Base-by-base conservation (phyloP, 2,797 vertebrate species). In the Phoebastria nigripes region DNA sequence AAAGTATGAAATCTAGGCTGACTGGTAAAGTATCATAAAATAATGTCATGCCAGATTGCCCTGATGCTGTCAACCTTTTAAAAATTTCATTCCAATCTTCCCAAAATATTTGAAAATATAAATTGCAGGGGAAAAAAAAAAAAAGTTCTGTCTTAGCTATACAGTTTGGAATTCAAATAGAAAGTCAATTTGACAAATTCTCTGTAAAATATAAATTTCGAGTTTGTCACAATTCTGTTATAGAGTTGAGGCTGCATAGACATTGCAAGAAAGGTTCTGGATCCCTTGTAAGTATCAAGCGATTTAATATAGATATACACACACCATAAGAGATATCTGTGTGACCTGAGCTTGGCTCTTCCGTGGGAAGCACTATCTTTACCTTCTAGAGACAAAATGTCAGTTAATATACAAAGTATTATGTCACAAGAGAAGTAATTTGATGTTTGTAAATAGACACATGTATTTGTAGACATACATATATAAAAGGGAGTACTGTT, bases 81-180 rank as follows among this genome's bases (percentile, higher is more conserved):
- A 39, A 83, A 70, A 58, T 41, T 79, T 41, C 1, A 58, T 62
- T 76, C 9, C 2, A 24, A 24, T 19, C 9, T 72, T 82, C 39
- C 15, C 5, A 62, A 89, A 89, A 55, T 73, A 91, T 85, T 81
- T 78, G 8, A 51, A 84, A 91, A 82, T 54, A 37, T 2, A 41
- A 82, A 35, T 10, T 63, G 10, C 8, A 76, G 35, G 35, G 35
- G 14, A 2, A 28, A 37, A 10, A 21, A 51, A 4, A 26, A 33
- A 70, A 46, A 22, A 0, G 0, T 11, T 39, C 0, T 2, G 11
- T 42, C 29, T 69, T 76, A 70, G 25, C 14, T 3, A 80, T 37
- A 12, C 54, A 79, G 44, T 72, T 84, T 69, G 22, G 17, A 89
- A 79, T 87, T 84, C 6, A 84, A 84, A 62, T 16, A 77, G 28